Percentiles rank a stretch among this genome's conserved stretches.
Evolutionary conservation across 2,113 vertebrate species (phyloP).

Genomic region (Phalacrocorax carbo): DNA sequence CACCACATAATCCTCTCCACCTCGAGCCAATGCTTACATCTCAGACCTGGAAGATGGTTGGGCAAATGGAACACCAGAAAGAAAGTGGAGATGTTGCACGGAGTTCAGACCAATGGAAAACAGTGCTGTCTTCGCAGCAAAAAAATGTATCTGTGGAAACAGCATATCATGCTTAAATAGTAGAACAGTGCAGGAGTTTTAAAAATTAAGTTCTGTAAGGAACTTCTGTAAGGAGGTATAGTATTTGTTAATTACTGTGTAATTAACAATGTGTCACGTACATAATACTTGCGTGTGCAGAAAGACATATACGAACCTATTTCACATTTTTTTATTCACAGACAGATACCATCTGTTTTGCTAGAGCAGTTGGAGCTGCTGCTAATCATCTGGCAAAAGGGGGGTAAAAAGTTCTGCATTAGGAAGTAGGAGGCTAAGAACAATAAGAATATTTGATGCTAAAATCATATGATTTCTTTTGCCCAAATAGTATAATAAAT

Average conservation of each 20-base stretch:
- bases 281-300: neutral
- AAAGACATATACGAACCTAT: neutral
- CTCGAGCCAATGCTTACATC: neutral
- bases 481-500: no score
- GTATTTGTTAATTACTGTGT: neutral
- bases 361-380: neutral
- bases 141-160: accelerated
- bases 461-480: neutral
- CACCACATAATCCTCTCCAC: neutral
- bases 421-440: neutral
- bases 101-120: neutral
- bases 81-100: neutral
- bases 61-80: neutral
- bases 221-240: neutral
- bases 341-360: neutral
- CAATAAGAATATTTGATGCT: neutral
- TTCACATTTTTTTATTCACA: neutral
- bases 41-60: neutral
- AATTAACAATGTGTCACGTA: neutral
- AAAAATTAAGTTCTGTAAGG: neutral
- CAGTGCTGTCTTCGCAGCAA: neutral
- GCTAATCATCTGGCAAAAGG: neutral
- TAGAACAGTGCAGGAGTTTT: neutral
- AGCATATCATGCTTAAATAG: neutral
- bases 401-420: neutral